phyloP scores from a whole-genome alignment of 2,113 vertebrate genomes.

The Lamprotornis superbus region DNA sequence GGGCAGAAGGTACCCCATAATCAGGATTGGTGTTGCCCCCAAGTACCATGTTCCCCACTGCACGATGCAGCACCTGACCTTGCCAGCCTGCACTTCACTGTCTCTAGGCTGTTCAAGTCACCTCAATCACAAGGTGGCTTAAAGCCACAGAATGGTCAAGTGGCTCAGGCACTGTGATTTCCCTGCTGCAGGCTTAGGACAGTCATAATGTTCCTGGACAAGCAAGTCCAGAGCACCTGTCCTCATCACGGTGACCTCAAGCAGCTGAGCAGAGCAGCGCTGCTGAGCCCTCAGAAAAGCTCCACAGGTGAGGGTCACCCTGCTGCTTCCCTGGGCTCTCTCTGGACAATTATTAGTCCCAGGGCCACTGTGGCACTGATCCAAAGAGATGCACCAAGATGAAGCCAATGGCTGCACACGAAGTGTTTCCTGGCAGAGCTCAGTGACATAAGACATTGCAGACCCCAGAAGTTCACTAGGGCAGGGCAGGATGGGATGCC shows the following conservation, averaged over 20 bases:
- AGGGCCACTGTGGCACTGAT: not conserved
- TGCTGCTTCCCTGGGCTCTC: not conserved
- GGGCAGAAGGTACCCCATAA: not conserved
- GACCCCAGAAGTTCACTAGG: not conserved
- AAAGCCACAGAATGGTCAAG: not conserved
- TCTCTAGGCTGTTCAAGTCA: not conserved
- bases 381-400: not conserved
- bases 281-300: not conserved
- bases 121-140: not conserved
- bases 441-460: not conserved
- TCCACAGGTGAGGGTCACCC: not conserved
- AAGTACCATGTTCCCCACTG: not conserved
- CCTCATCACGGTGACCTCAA: not conserved
- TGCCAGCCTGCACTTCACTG: not conserved
- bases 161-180: not conserved
- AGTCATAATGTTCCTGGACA: not conserved
- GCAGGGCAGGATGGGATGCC: not conserved
- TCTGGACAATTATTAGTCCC: not conserved
- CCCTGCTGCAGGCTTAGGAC: not conserved
- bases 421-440: not conserved
- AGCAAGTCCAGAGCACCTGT: not conserved
- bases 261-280: not conserved
- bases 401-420: not conserved
- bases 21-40: accelerated
- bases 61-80: accelerated